phyloP scores from a whole-genome alignment of 1,140 invertebrate genomes.

The Drosophila aff. region DNA sequence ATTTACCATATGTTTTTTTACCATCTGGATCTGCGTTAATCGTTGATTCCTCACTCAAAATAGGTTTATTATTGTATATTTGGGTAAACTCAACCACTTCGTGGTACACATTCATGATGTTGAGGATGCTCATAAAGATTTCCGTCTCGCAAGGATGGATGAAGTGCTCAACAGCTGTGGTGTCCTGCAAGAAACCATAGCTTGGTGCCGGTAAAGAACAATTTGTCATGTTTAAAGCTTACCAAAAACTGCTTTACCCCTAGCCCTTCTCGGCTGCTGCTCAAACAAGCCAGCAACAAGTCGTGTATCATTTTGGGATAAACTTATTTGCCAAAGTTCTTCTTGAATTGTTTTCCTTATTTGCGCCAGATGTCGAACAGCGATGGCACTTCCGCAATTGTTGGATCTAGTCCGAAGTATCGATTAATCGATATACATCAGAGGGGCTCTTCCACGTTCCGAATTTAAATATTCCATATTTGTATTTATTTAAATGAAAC shows the following conservation, averaged over 20 bases:
- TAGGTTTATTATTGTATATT: constrained; percentile 10
- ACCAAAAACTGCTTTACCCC: constrained; percentile 68
- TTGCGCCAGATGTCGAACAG: constrained; percentile 30
- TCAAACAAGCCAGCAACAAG: constrained; percentile 72
- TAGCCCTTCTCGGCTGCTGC: constrained; percentile 38
- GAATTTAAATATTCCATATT: not conserved
- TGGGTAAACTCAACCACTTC: constrained; percentile 68
- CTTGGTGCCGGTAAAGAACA: not conserved
- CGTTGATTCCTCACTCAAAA: not conserved
- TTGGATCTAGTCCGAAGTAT: not conserved
- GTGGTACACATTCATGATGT: constrained; percentile 55
- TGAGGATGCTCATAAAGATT: constrained; percentile 68
- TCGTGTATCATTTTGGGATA: constrained; percentile 74
- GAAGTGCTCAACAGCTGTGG: constrained; percentile 55
- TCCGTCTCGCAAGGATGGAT: constrained; percentile 78
- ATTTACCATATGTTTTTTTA: not conserved
- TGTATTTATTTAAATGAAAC: not conserved
- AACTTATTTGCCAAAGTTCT: not conserved
- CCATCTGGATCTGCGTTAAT: not conserved
- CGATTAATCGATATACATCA: constrained; percentile 9
- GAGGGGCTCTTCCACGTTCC: not conserved
- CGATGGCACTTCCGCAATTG: not conserved
- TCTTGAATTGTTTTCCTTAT: constrained; percentile 13
- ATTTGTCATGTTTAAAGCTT: constrained; percentile 12
- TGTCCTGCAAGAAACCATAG: constrained; percentile 20